Evolutionary conservation across 2,888 invertebrate species (phyloP).

Genomic region (Furcula furcula): DNA sequence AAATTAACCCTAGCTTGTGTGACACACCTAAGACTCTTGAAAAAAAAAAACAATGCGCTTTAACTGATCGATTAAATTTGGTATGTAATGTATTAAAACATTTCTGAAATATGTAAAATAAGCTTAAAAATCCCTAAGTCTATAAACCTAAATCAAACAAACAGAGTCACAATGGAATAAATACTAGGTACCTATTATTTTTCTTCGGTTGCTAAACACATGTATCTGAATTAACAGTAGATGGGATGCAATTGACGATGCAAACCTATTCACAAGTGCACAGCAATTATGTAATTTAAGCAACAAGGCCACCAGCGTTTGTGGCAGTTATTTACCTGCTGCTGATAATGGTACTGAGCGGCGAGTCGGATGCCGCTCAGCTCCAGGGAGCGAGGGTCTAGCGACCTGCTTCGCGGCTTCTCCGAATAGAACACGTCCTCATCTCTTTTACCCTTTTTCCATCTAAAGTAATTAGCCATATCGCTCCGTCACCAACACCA

Average conservation of each 20-base stretch:
- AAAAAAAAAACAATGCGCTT: no score
- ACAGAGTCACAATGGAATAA: no score
- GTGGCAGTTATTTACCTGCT: conserved; percentile 30
- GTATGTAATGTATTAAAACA: no score
- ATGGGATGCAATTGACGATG: neutral
- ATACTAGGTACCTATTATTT: no score
- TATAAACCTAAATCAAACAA: no score
- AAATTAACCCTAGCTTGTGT: no score
- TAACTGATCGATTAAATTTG: no score
- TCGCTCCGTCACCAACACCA: conserved; percentile 37
- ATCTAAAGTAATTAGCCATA: conserved; percentile 86
- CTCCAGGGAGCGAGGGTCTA: conserved; percentile 87
- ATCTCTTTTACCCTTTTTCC: conserved; percentile 84
- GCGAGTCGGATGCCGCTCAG: conserved; percentile 84
- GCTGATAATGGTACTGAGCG: conserved; percentile 71
- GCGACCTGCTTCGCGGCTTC: conserved; percentile 87
- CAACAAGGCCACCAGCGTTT: conserved; percentile 15
- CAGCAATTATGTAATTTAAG: neutral
- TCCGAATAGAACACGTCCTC: conserved; percentile 78
- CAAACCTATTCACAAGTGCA: neutral
- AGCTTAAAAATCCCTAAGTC: no score
- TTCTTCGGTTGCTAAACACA: no score
- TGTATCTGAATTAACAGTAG: neutral
- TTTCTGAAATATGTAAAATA: no score
- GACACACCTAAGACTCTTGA: no score